Conservation (phyloP, 2,888 invertebrate genomes). For the Trachelus iudaicus region DNA sequence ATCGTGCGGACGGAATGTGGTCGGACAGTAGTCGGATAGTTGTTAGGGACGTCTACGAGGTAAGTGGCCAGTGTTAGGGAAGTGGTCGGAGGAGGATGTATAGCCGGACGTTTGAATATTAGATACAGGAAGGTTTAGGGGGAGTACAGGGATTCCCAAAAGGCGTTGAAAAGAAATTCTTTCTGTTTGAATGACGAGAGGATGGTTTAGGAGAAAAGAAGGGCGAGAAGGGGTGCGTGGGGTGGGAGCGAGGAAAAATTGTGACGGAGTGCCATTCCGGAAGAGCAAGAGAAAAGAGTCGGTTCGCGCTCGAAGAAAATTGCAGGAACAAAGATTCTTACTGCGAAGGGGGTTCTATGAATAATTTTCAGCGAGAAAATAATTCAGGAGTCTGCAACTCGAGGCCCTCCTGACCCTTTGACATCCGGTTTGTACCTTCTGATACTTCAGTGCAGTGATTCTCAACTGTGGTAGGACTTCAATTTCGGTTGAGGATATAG, state of each 20-base stretch:
- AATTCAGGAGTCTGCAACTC: conserved; percentile 44
- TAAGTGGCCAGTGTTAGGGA: neutral
- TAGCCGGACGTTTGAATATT: neutral
- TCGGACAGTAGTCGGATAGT: neutral
- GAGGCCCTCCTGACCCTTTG: conserved; percentile 31
- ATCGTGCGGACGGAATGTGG: neutral
- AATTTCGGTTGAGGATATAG: neutral
- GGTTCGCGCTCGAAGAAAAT: neutral
- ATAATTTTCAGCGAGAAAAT: conserved; percentile 49
- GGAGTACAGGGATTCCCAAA: neutral
- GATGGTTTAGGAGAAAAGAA: neutral
- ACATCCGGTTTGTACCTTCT: conserved; percentile 26
- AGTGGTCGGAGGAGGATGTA: neutral
- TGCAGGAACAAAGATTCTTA: neutral
- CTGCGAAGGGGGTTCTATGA: conserved; percentile 31
- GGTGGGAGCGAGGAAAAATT: neutral
- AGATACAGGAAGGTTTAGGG: neutral
- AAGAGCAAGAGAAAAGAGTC: neutral
- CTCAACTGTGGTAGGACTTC: neutral
- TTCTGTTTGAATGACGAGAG: neutral
- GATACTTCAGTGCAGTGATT: neutral
- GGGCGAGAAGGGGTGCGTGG: neutral
- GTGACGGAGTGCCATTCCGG: neutral
- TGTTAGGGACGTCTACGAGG: neutral
- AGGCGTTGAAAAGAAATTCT: neutral